Conservation (phyloP, 1,140 invertebrate species). For the Cyclargus thomasi region DNA sequence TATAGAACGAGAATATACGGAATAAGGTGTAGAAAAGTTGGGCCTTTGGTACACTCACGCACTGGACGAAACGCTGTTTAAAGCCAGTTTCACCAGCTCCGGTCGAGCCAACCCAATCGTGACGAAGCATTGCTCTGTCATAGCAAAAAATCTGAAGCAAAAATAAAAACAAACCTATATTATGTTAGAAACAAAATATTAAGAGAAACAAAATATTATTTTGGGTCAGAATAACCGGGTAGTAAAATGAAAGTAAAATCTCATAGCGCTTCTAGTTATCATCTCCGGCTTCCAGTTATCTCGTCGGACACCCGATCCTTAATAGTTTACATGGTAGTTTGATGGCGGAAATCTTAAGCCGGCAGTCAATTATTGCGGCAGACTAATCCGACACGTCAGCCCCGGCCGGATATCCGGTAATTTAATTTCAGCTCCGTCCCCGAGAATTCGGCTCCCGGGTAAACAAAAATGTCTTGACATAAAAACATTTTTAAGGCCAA, state of each 20-base stretch:
- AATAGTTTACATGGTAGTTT: conserved; percentile 14
- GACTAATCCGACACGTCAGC: conserved; percentile 9
- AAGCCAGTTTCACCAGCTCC: no score
- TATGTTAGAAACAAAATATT: no score
- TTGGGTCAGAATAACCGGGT: neutral
- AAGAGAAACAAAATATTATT: no score
- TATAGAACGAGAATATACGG: no score
- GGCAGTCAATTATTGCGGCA: conserved; percentile 7
- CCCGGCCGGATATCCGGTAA: conserved; percentile 10
- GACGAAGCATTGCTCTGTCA: no score
- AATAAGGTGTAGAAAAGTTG: no score
- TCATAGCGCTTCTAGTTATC: neutral
- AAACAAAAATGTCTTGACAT: neutral
- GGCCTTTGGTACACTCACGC: no score
- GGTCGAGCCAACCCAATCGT: no score
- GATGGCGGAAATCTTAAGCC: conserved; percentile 14
- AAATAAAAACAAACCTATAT: no score
- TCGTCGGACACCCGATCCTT: conserved; percentile 9
- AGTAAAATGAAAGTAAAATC: neutral
- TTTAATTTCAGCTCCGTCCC: neutral
- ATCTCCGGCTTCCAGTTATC: conserved; percentile 2
- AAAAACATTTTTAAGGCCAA: neutral
- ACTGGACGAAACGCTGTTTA: no score
- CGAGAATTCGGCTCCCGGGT: neutral
- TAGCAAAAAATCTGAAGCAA: no score